Evolutionary conservation across 2,797 vertebrate genomes (phyloP).

Genomic region (Malurus splendens): DNA sequence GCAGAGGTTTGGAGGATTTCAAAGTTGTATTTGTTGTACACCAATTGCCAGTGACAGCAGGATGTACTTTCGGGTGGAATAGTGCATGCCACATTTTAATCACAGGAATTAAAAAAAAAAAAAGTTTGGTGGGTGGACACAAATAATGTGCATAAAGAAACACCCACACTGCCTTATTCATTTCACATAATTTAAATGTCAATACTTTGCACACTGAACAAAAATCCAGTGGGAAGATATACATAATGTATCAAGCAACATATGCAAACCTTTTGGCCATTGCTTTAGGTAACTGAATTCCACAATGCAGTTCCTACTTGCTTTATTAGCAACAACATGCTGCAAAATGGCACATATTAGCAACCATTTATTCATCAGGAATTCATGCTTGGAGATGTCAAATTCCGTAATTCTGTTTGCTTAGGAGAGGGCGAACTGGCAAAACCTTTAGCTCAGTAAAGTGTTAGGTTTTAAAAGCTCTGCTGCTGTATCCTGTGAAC

Average conservation of each 20-base stretch:
- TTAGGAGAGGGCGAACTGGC: not conserved
- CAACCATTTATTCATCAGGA: not conserved
- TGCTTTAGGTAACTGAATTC: not conserved
- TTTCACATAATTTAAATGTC: not conserved
- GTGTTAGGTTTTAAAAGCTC: not conserved
- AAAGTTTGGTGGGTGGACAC: not conserved
- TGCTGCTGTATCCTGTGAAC: not conserved
- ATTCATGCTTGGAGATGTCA: conserved; percentile 1
- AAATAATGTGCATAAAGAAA: not conserved
- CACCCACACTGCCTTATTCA: not conserved
- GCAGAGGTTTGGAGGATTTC: not conserved
- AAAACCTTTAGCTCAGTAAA: conserved; percentile 5
- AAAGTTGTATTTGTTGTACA: not conserved
- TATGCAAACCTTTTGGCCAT: not conserved
- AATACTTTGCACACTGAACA: not conserved
- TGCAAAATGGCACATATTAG: conserved; percentile 15
- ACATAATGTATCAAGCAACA: not conserved
- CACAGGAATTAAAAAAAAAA: not conserved
- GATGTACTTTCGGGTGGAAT: not conserved
- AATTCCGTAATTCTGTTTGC: not conserved
- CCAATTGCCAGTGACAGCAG: not conserved
- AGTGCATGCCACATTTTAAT: not conserved
- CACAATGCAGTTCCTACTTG: not conserved
- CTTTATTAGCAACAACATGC: not conserved
- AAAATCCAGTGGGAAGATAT: not conserved